Percentiles rank a stretch among this genome's conserved stretches.
phyloP scores from a whole-genome alignment of 2,113 vertebrate genomes.

The Suncus etruscus region DNA sequence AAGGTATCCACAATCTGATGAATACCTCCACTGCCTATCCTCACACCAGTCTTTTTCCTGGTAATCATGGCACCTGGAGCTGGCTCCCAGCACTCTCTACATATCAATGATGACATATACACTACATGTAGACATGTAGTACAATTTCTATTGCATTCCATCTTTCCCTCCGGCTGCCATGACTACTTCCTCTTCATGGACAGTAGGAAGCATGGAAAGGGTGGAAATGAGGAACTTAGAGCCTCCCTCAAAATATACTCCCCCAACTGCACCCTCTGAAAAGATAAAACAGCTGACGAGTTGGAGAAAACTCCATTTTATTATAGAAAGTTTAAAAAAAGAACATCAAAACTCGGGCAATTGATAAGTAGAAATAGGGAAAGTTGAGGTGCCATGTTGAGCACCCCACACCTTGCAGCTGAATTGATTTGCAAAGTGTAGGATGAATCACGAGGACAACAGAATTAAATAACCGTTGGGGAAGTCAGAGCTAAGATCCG shows the following conservation, averaged over 20 bases:
- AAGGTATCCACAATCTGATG: not conserved
- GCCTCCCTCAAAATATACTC: not conserved
- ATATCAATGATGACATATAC: too few relatives aligned
- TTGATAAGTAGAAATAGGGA: not conserved
- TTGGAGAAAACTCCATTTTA: slow-evolving; percentile 73
- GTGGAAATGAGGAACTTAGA: not conserved
- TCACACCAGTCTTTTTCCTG: not conserved
- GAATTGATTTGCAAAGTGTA: not conserved
- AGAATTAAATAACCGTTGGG: slow-evolving; percentile 69
- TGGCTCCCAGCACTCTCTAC: not conserved
- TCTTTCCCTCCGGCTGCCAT: not conserved
- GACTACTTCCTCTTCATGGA: not conserved
- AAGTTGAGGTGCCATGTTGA: not conserved
- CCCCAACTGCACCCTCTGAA: not conserved
- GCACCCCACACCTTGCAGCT: not conserved
- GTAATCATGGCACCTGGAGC: not conserved
- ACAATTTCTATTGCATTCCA: not conserved
- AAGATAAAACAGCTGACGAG: not conserved
- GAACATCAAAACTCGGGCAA: not conserved
- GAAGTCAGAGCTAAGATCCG: slow-evolving; percentile 12
- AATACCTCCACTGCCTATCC: not conserved
- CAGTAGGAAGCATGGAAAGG: not conserved
- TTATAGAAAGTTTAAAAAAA: slow-evolving; percentile 74
- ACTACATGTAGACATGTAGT: not conserved
- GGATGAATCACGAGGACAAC: slow-evolving; percentile 32